Evolutionary conservation across 2,113 vertebrate genomes (phyloP).

Genomic region (Actenoides hombroni): DNA sequence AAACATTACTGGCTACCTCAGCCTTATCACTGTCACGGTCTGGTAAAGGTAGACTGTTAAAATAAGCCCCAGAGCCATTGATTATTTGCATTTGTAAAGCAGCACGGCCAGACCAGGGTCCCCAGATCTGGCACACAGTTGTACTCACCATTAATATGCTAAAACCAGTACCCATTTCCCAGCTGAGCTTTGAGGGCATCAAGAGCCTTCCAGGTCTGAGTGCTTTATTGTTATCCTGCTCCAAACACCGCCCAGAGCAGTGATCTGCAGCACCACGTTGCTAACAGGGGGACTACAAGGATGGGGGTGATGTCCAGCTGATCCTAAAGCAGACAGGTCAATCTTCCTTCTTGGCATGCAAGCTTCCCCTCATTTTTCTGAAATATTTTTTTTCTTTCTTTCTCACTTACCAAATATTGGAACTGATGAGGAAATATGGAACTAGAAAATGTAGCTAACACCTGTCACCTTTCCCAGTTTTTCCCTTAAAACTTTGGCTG

Average conservation of each 20-base stretch:
- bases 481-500: background rate
- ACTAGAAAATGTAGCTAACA: background rate
- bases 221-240: background rate
- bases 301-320: background rate
- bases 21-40: fast-evolving
- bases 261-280: background rate
- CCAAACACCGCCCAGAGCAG: background rate
- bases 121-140: background rate
- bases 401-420: background rate
- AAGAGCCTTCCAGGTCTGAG: background rate
- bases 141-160: background rate
- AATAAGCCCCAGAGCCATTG: background rate
- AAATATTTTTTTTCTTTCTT: background rate
- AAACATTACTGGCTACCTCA: background rate
- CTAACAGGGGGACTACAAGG: background rate
- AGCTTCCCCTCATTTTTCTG: background rate
- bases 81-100: background rate
- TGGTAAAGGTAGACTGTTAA: background rate
- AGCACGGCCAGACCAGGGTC: background rate
- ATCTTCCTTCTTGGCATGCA: background rate
- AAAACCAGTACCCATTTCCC: background rate
- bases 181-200: background rate
- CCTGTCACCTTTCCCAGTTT: background rate
- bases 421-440: background rate
- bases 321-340: background rate